A percentile compares a stretch with the other conserved stretches of the same genome.
Conservation (phyloP, 2,888 invertebrate genomes). For the Phyllotreta cruciferae region DNA sequence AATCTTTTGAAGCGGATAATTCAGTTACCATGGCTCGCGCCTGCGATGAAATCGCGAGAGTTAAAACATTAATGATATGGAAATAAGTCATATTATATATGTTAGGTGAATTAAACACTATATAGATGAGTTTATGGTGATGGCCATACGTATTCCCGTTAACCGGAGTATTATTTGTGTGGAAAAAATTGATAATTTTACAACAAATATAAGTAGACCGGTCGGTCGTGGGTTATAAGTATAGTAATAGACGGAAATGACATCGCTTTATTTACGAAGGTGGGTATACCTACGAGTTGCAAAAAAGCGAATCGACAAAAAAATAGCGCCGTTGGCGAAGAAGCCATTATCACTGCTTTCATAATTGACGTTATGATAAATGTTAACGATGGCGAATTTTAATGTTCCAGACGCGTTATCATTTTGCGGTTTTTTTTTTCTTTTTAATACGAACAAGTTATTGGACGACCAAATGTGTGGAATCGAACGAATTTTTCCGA, state of each 20-base stretch:
- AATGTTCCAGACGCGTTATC: conserved; percentile 13
- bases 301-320: conserved; percentile 3
- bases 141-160: too few relatives aligned
- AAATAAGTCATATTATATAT: conserved; percentile 24
- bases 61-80: conserved; percentile 32
- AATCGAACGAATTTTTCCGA: conserved; percentile 1
- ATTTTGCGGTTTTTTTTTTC: conserved; percentile 9
- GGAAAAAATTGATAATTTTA: too few relatives aligned
- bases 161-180: too few relatives aligned
- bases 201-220: too few relatives aligned
- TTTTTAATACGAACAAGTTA: not conserved
- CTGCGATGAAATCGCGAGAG: conserved; percentile 25
- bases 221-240: too few relatives aligned
- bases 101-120: too few relatives aligned
- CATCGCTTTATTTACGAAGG: not conserved
- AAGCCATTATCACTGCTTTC: conserved; percentile 7
- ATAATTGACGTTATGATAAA: conserved; percentile 19
- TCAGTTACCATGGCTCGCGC: conserved; percentile 20
- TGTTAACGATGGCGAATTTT: conserved; percentile 14
- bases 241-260: too few relatives aligned
- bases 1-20: conserved; percentile 17
- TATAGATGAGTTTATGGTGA: too few relatives aligned
- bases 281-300: not conserved
- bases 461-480: not conserved
- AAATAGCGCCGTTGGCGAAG: conserved; percentile 9